Base-by-base conservation (phyloP, 2,888 invertebrate species). In the Fragum whitleyi region DNA sequence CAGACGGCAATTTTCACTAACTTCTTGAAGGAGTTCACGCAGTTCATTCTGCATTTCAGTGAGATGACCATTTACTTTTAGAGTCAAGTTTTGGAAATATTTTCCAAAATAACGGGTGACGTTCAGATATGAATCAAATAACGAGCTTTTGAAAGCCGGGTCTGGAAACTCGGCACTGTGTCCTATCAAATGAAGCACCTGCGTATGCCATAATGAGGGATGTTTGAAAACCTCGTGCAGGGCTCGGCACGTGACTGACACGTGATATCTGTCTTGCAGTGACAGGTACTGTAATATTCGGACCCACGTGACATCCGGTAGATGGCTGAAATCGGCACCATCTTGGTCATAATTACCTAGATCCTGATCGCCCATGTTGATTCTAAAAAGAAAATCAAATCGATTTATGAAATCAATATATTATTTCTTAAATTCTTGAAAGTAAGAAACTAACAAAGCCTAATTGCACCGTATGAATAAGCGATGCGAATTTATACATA, bases 261-360 rank as follows among this genome's bases (percentile, higher is more conserved):
- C 81, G 21, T 81, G 71, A 51, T 84, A 84, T 11, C 90, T 79
- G 19, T 90, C 90, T 6, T 55, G 39, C 36, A 92, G 67, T 16
- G 87, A 11, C 0, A 92, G 87, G 70, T 79, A 85, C n/a, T 80
- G 77, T 79, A 91, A 75, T 0, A 91, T 85, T 19, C 85, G 77
- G 11, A 92, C 90, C 88, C 90, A 89, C 0, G 83, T 83, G 14
- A 91, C 88, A 26, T 91, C 89, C 23, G 92, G 92, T 1, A 92
- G 86, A 14, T 75, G 62, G 65, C 90, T 88, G 77, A 88, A 91
- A 67, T 91, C 89, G 21, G 82, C 85, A 57, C 26, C 65, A 7
- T 61, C 62, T 23, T 70, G 32, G 32, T 36, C 32, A 6, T n/a
- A n/a, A n/a, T n/a, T n/a, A n/a, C 3, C 32, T 6, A 36, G 32